Evolutionary conservation across 2,797 vertebrate species (phyloP).

Genomic region (Selene dorsalis): DNA sequence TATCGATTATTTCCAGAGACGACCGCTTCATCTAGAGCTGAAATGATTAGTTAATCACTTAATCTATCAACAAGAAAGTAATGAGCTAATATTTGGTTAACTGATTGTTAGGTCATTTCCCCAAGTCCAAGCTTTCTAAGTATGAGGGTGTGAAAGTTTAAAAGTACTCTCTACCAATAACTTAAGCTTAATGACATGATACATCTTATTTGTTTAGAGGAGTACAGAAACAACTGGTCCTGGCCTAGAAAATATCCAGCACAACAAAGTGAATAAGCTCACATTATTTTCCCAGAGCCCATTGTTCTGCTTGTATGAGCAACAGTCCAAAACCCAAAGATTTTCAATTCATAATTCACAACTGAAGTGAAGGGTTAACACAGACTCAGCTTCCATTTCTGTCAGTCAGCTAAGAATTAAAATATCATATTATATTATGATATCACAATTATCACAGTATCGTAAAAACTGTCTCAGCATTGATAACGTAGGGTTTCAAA

Average conservation of each 20-base stretch:
- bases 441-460: too few species aligned
- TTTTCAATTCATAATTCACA: not conserved
- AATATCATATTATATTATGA: too few species aligned
- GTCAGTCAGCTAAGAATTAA: too few species aligned
- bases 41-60: not conserved
- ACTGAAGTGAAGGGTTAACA: not conserved
- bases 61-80: not conserved
- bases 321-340: not conserved
- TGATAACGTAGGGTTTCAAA: not conserved
- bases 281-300: not conserved
- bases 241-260: not conserved
- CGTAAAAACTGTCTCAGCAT: not conserved
- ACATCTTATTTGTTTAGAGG: not conserved
- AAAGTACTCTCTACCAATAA: not conserved
- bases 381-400: not conserved
- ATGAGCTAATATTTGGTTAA: not conserved
- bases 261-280: not conserved
- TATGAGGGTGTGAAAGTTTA: not conserved
- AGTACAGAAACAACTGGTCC: not conserved
- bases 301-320: not conserved
- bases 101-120: not conserved
- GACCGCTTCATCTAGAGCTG: not conserved
- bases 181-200: not conserved
- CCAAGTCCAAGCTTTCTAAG: not conserved
- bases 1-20: slow-evolving; percentile 4